Base-by-base conservation (phyloP, 1,140 invertebrate genomes). In the Conus betulinus region DNA sequence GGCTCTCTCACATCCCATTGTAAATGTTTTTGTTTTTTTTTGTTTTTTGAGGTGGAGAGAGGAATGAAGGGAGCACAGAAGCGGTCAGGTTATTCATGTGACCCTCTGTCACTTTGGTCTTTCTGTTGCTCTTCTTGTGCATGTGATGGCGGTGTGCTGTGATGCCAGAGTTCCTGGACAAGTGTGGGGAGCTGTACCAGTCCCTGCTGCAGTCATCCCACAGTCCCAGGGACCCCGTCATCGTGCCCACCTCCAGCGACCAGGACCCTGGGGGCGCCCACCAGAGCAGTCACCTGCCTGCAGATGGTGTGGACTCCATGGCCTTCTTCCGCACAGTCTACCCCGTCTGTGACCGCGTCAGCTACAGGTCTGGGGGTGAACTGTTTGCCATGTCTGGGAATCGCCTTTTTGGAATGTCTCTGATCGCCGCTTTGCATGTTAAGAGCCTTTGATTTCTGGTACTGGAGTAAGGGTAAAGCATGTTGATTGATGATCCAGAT, bases 231-330 rank as follows among this genome's bases (percentile, higher is more conserved):
- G 94, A 95, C 67, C 93, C 94, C 8, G 94, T 95, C 20, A 94
- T 95, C 60, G 94, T 95, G 8, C 94, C 94, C 15, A 91, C 93
- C n/a, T 92, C 93, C n/a, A 92, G 92, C 53, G 90, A 90, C 10
- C 92, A 90, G 39, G 91, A 91, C 60, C 91, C 93, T 71, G 87
- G 90, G 11, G 91, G 88, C 5, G 25, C 92, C 92, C 78, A 91
- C 91, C 63, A 60, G 57, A 60, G 93, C 88, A 84, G 92, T 89
- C 85, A 90, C 92, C 53, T 88, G 91, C 67, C 91, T 52, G 85
- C 89, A 15, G 94, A 95, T 82, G 94, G 94, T 6, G 94, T 95
- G 5, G 94, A 95, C n/a, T 90, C 93, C 55, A 94, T 92, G 90
- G 93, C 93, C 79, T 95, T 94, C 87, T 94, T 94, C 88, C 90